phyloP scores from a whole-genome alignment of 2,113 vertebrate genomes.

The Ranitomeya variabilis region DNA sequence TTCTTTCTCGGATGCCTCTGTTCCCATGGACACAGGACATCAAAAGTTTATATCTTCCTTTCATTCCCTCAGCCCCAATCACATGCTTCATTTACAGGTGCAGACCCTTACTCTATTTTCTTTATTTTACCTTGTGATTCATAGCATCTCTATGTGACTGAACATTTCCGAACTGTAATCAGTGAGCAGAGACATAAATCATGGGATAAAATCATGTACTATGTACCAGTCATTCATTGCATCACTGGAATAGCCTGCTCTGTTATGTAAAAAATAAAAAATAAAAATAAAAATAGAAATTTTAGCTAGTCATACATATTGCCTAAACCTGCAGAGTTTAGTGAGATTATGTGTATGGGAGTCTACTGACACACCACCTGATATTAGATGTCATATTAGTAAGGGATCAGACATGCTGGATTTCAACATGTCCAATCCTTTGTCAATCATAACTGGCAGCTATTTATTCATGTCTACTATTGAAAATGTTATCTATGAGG shows the following conservation, averaged over 20 bases:
- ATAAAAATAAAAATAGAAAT: too few relatives aligned
- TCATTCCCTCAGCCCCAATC: neutral
- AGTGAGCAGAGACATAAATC: neutral
- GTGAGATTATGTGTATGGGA: too few relatives aligned
- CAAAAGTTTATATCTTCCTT: neutral
- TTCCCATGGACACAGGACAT: slow-evolving; percentile 46
- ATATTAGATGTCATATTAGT: too few relatives aligned
- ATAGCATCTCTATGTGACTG: neutral
- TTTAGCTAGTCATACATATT: too few relatives aligned
- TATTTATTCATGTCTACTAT: too few relatives aligned
- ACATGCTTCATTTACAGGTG: neutral
- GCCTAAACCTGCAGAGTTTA: too few relatives aligned
- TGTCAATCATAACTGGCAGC: too few relatives aligned
- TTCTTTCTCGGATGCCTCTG: neutral
- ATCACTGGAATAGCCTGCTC: neutral
- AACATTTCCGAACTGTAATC: neutral
- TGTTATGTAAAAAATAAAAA: too few relatives aligned
- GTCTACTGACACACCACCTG: too few relatives aligned
- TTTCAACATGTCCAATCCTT: too few relatives aligned
- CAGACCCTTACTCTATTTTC: neutral
- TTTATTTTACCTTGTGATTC: neutral
- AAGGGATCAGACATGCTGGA: too few relatives aligned
- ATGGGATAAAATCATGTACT: neutral
- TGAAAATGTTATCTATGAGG: too few relatives aligned
- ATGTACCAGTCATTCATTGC: neutral